These are phyloP conservation scores for Pterocles orientalis DNA, from an alignment of 2,113 vertebrate species.

Conservation along the genomic window DNA sequence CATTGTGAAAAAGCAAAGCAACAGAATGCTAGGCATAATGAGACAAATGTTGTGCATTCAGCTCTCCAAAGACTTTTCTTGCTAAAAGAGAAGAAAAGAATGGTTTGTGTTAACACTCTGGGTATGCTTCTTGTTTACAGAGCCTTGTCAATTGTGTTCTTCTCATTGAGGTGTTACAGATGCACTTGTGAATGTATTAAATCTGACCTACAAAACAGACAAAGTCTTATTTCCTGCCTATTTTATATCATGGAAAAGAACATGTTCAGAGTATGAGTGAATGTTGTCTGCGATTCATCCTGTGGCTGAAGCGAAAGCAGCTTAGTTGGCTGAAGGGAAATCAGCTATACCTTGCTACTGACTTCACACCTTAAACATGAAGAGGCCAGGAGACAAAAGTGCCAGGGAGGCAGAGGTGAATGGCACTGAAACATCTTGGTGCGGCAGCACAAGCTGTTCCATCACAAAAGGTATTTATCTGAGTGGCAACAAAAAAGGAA, in stretches of 20 bases:
- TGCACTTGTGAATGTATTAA: not conserved
- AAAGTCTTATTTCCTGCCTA: not conserved
- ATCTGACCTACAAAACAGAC: not conserved
- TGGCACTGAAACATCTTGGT: not conserved
- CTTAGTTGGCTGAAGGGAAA: not conserved
- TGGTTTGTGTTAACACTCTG: not conserved
- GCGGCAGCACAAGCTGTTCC: not conserved
- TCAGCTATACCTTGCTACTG: not conserved
- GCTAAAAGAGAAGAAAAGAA: slow-evolving; percentile 27
- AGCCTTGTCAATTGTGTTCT: not conserved
- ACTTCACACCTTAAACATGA: not conserved
- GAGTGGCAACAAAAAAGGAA: not conserved
- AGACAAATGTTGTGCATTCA: slow-evolving; percentile 30
- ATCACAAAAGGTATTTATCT: not conserved
- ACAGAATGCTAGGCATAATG: slow-evolving; percentile 6
- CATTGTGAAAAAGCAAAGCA: slow-evolving; percentile 30
- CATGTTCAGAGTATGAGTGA: not conserved
- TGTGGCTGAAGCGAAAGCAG: not conserved
- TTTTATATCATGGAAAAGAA: not conserved
- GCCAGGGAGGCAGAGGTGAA: not conserved
- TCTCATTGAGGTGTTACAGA: not conserved
- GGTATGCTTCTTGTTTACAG: not conserved
- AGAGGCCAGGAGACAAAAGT: not conserved
- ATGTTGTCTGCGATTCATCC: not conserved
- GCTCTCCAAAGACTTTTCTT: not conserved